These are phyloP conservation scores for Microcebus lehilahytsara DNA, from an alignment of 2,113 vertebrate species.

Conservation along the genomic window DNA sequence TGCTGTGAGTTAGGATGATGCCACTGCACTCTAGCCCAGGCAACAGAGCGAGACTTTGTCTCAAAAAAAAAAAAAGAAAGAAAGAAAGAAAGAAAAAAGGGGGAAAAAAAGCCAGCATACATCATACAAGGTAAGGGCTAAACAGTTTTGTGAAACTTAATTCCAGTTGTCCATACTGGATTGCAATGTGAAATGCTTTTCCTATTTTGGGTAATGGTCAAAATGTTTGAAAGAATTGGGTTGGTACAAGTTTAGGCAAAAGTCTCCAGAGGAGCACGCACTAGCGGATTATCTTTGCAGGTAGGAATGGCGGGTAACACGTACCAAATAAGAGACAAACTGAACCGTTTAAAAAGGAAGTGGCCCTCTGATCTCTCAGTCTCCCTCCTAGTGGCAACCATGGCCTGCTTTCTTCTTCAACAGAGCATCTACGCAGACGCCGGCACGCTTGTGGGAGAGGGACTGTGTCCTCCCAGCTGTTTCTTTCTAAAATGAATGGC, in stretches of 20 bases:
- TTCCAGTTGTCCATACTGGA: neutral
- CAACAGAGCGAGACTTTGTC: too few species aligned
- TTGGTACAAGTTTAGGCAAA: neutral
- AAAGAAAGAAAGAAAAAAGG: too few species aligned
- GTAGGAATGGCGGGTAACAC: neutral
- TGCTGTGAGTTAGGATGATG: too few species aligned
- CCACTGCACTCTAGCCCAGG: too few species aligned
- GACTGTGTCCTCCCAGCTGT: neutral
- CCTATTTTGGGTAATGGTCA: neutral
- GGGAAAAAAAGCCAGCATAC: neutral
- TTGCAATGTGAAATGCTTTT: neutral
- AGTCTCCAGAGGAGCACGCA: neutral
- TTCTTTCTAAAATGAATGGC: neutral
- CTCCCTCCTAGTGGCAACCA: neutral
- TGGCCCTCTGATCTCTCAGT: neutral
- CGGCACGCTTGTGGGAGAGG: neutral
- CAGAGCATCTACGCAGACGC: neutral
- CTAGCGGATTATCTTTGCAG: neutral
- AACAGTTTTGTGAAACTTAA: neutral
- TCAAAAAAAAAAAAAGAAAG: too few species aligned
- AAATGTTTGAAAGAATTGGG: neutral
- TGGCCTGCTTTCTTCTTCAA: neutral
- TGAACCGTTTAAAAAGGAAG: neutral
- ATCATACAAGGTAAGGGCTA: neutral
- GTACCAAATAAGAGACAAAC: neutral